A percentile compares a stretch with the other conserved stretches of the same genome.
Evolutionary conservation across 1,140 invertebrate species (phyloP).

Genomic region (Drosophila triauraria): DNA sequence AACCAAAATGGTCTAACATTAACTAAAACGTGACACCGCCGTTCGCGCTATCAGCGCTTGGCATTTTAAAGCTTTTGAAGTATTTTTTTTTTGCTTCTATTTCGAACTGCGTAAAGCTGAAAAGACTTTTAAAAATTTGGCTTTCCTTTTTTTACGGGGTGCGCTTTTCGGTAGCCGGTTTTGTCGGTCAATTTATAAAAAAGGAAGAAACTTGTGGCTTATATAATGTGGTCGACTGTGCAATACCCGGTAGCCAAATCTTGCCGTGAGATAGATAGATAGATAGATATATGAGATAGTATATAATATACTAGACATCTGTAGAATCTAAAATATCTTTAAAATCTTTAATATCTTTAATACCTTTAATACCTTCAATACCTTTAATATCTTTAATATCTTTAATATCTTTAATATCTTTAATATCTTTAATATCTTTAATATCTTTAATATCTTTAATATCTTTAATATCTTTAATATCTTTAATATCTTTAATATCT

Average conservation of each 20-base stretch:
- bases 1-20: conserved; percentile 77
- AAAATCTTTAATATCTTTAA: too few species aligned
- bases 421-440: too few species aligned
- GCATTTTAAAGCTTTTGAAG: conserved; percentile 69
- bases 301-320: too few species aligned
- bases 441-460: too few species aligned
- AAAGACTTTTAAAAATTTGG: conserved; percentile 59
- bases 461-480: too few species aligned
- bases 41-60: conserved; percentile 25
- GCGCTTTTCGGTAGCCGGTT: conserved; percentile 13
- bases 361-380: too few species aligned
- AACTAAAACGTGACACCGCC: conserved; percentile 61
- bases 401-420: too few species aligned
- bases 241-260: not conserved
- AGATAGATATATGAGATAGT: too few species aligned
- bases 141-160: conserved; percentile 17
- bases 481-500: too few species aligned
- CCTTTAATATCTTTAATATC: too few species aligned
- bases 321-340: too few species aligned
- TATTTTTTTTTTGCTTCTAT: conserved; percentile 38
- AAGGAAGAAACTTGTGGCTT: not conserved
- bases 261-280: too few species aligned
- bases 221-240: not conserved
- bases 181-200: conserved; percentile 42
- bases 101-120: conserved; percentile 8